Conservation (phyloP, 2,888 invertebrate species). For the Cloeon dipterum region DNA sequence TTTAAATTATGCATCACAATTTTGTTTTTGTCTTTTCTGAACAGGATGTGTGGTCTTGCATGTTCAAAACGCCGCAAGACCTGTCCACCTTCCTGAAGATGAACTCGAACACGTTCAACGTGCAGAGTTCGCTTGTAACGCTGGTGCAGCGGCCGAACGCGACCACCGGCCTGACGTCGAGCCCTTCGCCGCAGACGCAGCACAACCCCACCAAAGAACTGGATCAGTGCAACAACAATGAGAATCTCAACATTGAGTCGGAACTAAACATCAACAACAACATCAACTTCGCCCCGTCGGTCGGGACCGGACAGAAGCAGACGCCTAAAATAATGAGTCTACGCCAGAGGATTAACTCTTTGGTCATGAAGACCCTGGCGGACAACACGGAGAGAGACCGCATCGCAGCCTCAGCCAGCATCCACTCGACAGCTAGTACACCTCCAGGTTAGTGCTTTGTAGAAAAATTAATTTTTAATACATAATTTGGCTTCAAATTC, state of each 20-base stretch:
- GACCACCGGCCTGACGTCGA: too few relatives aligned
- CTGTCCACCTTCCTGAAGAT: constrained; percentile 74
- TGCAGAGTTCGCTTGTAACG: constrained; percentile 78
- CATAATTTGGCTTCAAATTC: too few relatives aligned
- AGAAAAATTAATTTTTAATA: too few relatives aligned
- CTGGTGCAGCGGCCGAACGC: constrained; percentile 22
- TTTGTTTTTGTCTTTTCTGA: neutral
- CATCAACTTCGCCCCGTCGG: constrained; percentile 2
- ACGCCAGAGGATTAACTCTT: constrained; percentile 68
- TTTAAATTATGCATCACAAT: neutral
- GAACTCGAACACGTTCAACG: constrained; percentile 85
- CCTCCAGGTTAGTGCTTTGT: too few relatives aligned
- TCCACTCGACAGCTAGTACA: too few relatives aligned
- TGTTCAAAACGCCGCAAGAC: constrained; percentile 80
- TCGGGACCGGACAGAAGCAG: constrained; percentile 5
- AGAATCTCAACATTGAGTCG: neutral
- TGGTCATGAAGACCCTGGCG: constrained; percentile 71
- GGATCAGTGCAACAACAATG: constrained; percentile 3
- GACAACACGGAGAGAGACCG: constrained; percentile 52
- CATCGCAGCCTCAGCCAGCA: constrained; percentile 5
- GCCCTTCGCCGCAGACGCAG: neutral
- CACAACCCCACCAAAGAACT: neutral
- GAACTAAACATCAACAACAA: constrained; percentile 5
- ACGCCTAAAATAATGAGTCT: constrained; percentile 16
- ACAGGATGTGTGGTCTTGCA: constrained; percentile 48